A percentile compares a stretch with the other conserved stretches of the same genome.
phyloP scores from a whole-genome alignment of 1,140 invertebrate species.

The Orius insidiosus region DNA sequence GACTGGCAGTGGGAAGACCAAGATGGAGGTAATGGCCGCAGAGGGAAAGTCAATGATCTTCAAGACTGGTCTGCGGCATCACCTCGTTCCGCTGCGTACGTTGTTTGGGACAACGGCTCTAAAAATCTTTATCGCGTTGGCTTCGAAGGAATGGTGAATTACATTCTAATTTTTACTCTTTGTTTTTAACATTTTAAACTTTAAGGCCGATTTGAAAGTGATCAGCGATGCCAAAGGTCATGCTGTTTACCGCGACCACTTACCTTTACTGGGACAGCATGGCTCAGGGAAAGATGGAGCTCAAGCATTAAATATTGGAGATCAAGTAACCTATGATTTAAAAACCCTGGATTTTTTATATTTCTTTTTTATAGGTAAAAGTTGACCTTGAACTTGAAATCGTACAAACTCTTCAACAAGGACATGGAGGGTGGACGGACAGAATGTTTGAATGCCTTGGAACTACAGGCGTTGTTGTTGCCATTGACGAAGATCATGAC shows the following conservation, averaged over 20 bases:
- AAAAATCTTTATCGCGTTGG: conserved; percentile 95
- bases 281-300: conserved; percentile 67
- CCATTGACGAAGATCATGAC: conserved; percentile 94
- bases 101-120: conserved; percentile 94
- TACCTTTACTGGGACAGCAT: conserved; percentile 81
- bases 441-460: conserved; percentile 95
- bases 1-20: conserved; percentile 99
- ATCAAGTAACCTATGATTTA: conserved; percentile 37
- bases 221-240: conserved; percentile 94
- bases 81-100: conserved; percentile 88
- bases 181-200: too few relatives aligned
- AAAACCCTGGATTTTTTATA: too few relatives aligned
- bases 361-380: conserved; percentile 50
- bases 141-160: conserved; percentile 83
- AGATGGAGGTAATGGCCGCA: conserved; percentile 78
- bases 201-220: conserved; percentile 81
- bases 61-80: conserved; percentile 96
- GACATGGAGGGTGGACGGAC: conserved; percentile 94
- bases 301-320: conserved; percentile 74
- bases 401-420: conserved; percentile 85
- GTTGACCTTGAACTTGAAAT: conserved; percentile 92
- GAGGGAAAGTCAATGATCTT: conserved; percentile 91
- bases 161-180: conserved; percentile 1
- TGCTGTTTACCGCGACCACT: conserved; percentile 88
- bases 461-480: conserved; percentile 82